Evolutionary conservation across 2,113 vertebrate genomes (phyloP).

Genomic region (Sceloporus undulatus): DNA sequence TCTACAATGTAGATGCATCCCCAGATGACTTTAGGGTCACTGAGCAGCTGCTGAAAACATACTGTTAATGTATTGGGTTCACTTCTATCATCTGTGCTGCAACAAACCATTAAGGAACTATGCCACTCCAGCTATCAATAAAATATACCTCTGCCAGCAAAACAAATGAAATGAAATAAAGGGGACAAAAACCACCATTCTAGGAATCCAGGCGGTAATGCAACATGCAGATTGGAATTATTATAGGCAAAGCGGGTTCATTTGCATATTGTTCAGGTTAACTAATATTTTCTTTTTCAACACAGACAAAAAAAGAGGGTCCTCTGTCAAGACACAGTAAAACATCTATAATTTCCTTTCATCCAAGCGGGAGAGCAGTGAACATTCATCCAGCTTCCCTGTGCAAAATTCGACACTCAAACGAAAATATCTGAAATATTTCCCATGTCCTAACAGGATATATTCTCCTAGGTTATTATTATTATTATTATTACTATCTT

Average conservation of each 20-base stretch:
- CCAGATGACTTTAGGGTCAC: too few species aligned
- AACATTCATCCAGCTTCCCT: not conserved
- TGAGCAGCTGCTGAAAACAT: too few species aligned
- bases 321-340: not conserved
- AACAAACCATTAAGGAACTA: too few species aligned
- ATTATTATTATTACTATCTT: too few species aligned
- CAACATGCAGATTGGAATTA: not conserved
- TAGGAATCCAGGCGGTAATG: constrained; percentile 47
- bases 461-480: constrained; percentile 18
- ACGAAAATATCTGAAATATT: constrained; percentile 23
- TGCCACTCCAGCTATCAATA: not conserved
- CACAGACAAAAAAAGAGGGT: constrained; percentile 35
- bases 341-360: not conserved
- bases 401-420: constrained; percentile 25
- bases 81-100: not conserved
- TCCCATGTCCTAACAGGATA: constrained; percentile 36
- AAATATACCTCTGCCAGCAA: not conserved
- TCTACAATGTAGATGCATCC: too few species aligned
- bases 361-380: constrained; percentile 1
- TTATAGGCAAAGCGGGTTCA: not conserved
- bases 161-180: constrained; percentile 33
- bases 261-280: not conserved
- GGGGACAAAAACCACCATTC: constrained; percentile 35
- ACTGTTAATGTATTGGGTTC: too few species aligned
- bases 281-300: not conserved